Percentiles rank a stretch among this genome's conserved stretches.
Evolutionary conservation across 2,797 vertebrate species (phyloP).

Genomic region (Onychomys torridus): DNA sequence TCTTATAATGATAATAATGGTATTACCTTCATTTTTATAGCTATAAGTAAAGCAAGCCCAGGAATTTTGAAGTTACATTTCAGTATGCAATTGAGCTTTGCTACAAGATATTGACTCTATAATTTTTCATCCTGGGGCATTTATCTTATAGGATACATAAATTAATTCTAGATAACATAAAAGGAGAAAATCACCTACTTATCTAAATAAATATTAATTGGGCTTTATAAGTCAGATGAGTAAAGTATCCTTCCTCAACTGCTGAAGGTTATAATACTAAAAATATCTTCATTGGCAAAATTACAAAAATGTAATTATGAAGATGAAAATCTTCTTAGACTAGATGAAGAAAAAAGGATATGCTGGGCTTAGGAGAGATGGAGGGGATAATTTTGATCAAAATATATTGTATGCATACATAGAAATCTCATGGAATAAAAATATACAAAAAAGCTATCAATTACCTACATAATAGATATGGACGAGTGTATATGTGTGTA

Average conservation of each 20-base stretch:
- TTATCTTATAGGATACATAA: background rate
- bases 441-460: background rate
- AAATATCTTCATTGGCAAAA: conserved; percentile 20
- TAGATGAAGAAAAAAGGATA: background rate
- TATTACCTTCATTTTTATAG: conserved; percentile 43
- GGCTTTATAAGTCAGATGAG: background rate
- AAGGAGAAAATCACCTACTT: background rate
- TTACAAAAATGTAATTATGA: background rate
- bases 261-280: background rate
- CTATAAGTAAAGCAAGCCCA: conserved; percentile 25
- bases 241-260: conserved; percentile 1
- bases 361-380: too few relatives aligned
- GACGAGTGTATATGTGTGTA: background rate
- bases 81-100: conserved; percentile 22
- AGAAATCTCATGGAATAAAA: background rate
- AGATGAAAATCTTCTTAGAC: background rate
- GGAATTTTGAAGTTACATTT: conserved; percentile 49
- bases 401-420: background rate
- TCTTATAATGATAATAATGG: background rate
- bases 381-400: background rate
- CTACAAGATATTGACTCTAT: background rate
- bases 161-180: conserved; percentile 26
- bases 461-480: background rate
- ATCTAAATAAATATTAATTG: conserved; percentile 29
- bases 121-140: conserved; percentile 1